Base-by-base conservation (phyloP, 2,113 vertebrate genomes). In the Oreotrochilus melanogaster region DNA sequence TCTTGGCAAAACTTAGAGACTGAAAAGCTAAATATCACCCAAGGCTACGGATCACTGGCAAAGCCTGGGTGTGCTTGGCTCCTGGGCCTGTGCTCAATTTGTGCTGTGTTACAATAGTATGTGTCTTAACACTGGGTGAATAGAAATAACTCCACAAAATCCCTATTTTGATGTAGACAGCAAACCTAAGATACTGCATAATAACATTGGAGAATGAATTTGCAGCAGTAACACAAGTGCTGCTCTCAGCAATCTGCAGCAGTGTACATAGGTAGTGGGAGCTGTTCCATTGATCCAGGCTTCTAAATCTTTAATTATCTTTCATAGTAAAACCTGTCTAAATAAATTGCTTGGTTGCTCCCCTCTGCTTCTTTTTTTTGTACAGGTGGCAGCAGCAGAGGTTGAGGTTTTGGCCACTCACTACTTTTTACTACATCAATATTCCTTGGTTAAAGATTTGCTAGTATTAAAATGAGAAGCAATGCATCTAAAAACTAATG, bases 251-350 rank as follows among this genome's bases (percentile, higher is more conserved):
- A 93, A 86, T 62, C 81, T 60, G 87, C 62, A n/a, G 54, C 16
- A 24, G 71, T 80, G 54, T 73, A 51, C 21, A 5, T 1, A 76
- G 85, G 37, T 14, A 79, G 30, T 7, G 11, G 71, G 86, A 61
- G 90, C 72, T 74, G 67, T 61, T 76, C 35, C 87, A 92, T 95
- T 15, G 93, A 95, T 95, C 83, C 23, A 2, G 37, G 35, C 78
- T 74, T 61, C 89, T 94, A 92, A 95, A 92, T 89, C 86, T 94
- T 95, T 91, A 89, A 95, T 97, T 95, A 89, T 92, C 47, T 89
- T 89, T 94, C 75, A 79, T 88, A 94, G 82, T 88, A 95, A 89
- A 94, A 93, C 71, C 83, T 89, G 58, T 88, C 81, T 88, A 87
- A 92, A 94, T 91, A 89, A 94, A 95, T 93, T 82, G 92, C 43